Evolutionary conservation across 2,113 vertebrate genomes (phyloP), one percentile per base, ranked within the genome.

Genomic region (Zapornia atra): DNA sequence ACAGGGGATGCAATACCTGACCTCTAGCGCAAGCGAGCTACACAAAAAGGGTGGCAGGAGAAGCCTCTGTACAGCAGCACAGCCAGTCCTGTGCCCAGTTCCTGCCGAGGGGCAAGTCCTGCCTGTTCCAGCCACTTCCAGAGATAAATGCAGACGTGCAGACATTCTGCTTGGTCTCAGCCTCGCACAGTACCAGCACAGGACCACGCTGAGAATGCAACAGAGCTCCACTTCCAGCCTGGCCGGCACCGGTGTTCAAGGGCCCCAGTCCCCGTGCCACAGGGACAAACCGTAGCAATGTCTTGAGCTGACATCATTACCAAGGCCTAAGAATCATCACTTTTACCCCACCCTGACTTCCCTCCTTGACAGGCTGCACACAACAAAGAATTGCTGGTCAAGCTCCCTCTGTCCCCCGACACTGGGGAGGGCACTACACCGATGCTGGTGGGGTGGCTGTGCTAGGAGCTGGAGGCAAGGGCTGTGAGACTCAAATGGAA

Each of bases 331-430:
- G 56, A 46, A 6, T 33, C n/a, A 29, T 33, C 40, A 2, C 8
- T 10, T 40, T 44, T 16, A 1, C 21, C 16, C 15, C 38, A 28
- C 5, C 12, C 50, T 11, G 50, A 19, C 4, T 18, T 7, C 46
- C n/a, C 25, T 21, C 42, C 34, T 15, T 33, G 20, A 57, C 56
- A 70, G 75, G 54, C 44, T 12, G 31, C 5, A 10, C n/a, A 1
- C 0, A 0, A 16, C 54, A 38, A 11, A 11, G 54, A 50, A 6
- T 2, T 65, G n/a, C 76, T 60, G 50, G 7, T 12, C 31, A 16
- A 10, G 3, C 28, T 82, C 60, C 24, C 42, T 44, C 54, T 54
- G 70, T 29, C 60, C 50, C 1, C 1, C 64, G 54, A 7, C 0
- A 1, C 65, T 59, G 59, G 53, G 42, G 54, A 54, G 0, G 2